phyloP scores from a whole-genome alignment of 2,797 vertebrate genomes.

The Ptychobarbus kaznakovi region DNA sequence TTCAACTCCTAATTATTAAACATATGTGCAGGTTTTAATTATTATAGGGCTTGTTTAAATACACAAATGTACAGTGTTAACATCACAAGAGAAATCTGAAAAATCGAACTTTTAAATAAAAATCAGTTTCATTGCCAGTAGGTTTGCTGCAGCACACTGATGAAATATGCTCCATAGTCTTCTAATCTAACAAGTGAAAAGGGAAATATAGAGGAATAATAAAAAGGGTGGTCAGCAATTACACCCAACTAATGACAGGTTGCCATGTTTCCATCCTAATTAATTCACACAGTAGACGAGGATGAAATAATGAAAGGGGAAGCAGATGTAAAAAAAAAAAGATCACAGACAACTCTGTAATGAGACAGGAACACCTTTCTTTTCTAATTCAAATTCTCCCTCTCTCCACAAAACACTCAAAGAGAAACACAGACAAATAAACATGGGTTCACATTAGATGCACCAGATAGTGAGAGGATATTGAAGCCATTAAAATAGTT shows the following conservation, averaged over 20 bases:
- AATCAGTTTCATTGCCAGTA: neutral
- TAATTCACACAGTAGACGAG: conserved; percentile 71
- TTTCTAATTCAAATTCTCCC: conserved; percentile 75
- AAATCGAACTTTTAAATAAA: neutral
- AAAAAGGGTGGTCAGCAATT: conserved; percentile 18
- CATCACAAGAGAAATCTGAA: neutral
- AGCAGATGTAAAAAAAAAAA: conserved; percentile 60
- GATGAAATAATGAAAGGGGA: conserved; percentile 68
- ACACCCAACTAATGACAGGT: conserved; percentile 26
- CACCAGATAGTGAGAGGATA: conserved; percentile 3
- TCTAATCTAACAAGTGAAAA: conserved; percentile 29
- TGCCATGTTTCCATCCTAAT: conserved; percentile 49
- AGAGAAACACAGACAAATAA: conserved; percentile 14
- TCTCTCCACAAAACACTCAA: conserved; percentile 42
- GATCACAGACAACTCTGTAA: conserved; percentile 74
- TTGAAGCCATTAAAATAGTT: neutral
- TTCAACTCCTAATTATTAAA: neutral
- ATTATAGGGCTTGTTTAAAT: neutral
- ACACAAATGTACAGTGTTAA: neutral
- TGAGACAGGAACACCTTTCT: conserved; percentile 66
- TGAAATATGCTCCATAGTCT: neutral
- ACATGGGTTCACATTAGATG: conserved; percentile 31
- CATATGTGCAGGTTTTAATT: neutral
- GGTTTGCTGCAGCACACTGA: neutral
- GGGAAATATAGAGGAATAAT: conserved; percentile 48